Conservation (phyloP, 2,113 vertebrate genomes). For the Pao palembangensis region DNA sequence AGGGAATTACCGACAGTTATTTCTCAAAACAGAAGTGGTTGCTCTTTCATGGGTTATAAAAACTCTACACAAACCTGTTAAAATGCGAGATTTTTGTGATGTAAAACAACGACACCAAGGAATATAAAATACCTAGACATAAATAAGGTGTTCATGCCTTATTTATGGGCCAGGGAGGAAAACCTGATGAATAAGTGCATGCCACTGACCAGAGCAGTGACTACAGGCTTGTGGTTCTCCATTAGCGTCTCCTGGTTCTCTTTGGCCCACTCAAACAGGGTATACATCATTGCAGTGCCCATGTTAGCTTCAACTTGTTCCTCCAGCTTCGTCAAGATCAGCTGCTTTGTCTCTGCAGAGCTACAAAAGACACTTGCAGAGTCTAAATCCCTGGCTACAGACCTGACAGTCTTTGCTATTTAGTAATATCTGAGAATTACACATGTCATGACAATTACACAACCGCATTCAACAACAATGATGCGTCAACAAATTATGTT, state of each 20-base stretch:
- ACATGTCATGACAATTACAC: no score
- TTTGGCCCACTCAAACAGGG: conserved; percentile 95
- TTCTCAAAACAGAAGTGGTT: not conserved
- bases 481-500: no score
- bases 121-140: not conserved
- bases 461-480: no score
- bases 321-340: conserved; percentile 83
- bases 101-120: not conserved
- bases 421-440: no score
- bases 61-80: not conserved
- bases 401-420: no score
- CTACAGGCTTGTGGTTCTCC: conserved; percentile 86
- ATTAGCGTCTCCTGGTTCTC: conserved; percentile 91
- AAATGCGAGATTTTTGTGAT: not conserved
- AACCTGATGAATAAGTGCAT: no score
- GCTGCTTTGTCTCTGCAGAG: conserved; percentile 81
- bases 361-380: conserved; percentile 53
- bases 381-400: not conserved
- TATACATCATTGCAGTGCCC: conserved; percentile 95
- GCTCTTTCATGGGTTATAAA: no score
- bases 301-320: conserved; percentile 89
- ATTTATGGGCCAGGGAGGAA: no score
- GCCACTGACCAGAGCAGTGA: conserved; percentile 39
- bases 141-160: no score
- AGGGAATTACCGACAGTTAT: not conserved